These are phyloP conservation scores for Ceratothoa steindachneri DNA, from an alignment of 2,888 invertebrate species.

Conservation along the genomic window DNA sequence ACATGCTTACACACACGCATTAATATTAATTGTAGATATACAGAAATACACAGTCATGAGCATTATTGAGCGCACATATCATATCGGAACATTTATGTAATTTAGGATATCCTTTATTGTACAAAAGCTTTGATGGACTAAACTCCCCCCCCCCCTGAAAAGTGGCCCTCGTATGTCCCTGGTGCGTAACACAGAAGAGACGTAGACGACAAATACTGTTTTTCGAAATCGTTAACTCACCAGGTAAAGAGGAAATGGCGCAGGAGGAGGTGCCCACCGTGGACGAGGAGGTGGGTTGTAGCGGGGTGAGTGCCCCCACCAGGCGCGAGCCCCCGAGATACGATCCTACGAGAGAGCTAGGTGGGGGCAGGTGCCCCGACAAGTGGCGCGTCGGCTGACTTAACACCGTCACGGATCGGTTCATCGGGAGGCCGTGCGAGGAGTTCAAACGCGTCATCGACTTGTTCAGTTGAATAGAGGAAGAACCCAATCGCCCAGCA, in stretches of 20 bases:
- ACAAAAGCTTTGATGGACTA: too few species aligned
- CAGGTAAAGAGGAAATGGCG: constrained; percentile 21
- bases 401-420: constrained; percentile 38
- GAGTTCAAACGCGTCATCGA: constrained; percentile 72
- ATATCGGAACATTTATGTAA: too few species aligned
- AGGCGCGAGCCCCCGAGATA: constrained; percentile 34
- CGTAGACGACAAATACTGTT: too few species aligned
- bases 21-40: too few species aligned
- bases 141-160: too few species aligned
- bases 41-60: too few species aligned
- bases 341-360: constrained; percentile 28
- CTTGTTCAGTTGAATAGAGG: constrained; percentile 47
- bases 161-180: too few species aligned
- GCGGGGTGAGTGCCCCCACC: constrained; percentile 8
- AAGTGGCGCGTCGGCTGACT: constrained; percentile 36
- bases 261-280: constrained; percentile 8
- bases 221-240: too few species aligned
- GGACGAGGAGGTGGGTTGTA: constrained; percentile 4
- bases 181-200: too few species aligned
- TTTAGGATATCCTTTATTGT: too few species aligned
- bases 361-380: constrained; percentile 33
- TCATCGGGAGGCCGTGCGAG: constrained; percentile 60
- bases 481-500: constrained; percentile 49
- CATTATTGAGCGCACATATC: too few species aligned
- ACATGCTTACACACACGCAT: too few species aligned